These are phyloP conservation scores for Erpobdella octoculata DNA, from an alignment of 2,888 invertebrate genomes.

Conservation along the genomic window DNA sequence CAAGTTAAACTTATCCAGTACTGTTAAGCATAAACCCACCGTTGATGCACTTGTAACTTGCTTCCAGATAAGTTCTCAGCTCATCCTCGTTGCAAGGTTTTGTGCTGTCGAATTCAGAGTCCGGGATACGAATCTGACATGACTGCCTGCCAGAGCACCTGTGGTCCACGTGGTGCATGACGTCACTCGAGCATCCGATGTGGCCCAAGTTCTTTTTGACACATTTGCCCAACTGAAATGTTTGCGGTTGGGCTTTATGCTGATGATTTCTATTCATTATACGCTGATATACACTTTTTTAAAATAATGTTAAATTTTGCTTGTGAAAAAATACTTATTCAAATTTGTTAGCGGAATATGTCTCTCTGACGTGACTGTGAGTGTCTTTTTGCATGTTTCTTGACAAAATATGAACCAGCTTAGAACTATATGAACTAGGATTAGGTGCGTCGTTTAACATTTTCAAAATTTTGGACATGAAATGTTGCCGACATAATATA, in stretches of 20 bases:
- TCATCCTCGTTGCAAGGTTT: constrained; percentile 36
- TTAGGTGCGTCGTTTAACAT: too few relatives aligned
- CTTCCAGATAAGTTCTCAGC: constrained; percentile 37
- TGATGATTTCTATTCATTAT: neutral
- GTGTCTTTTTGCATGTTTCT: too few relatives aligned
- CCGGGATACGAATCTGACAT: constrained; percentile 35
- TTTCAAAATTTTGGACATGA: too few relatives aligned
- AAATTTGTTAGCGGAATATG: too few relatives aligned
- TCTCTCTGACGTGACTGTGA: too few relatives aligned
- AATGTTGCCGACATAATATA: too few relatives aligned
- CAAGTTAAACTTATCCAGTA: too few relatives aligned
- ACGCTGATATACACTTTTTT: too few relatives aligned
- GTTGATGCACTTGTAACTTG: constrained; percentile 35
- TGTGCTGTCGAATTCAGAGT: constrained; percentile 34
- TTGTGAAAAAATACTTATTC: too few relatives aligned
- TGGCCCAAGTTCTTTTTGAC: constrained; percentile 30
- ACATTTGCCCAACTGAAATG: constrained; percentile 28
- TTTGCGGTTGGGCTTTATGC: neutral
- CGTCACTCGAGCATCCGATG: constrained; percentile 32
- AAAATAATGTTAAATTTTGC: too few relatives aligned
- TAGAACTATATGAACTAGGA: too few relatives aligned
- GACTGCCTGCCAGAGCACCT: constrained; percentile 34
- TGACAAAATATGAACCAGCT: too few relatives aligned
- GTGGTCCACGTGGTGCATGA: constrained; percentile 26
- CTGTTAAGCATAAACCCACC: constrained; percentile 31